Evolutionary conservation across 2,888 invertebrate species (phyloP), one percentile per base, ranked within the genome.

Genomic region (Polymixis lichenea): DNA sequence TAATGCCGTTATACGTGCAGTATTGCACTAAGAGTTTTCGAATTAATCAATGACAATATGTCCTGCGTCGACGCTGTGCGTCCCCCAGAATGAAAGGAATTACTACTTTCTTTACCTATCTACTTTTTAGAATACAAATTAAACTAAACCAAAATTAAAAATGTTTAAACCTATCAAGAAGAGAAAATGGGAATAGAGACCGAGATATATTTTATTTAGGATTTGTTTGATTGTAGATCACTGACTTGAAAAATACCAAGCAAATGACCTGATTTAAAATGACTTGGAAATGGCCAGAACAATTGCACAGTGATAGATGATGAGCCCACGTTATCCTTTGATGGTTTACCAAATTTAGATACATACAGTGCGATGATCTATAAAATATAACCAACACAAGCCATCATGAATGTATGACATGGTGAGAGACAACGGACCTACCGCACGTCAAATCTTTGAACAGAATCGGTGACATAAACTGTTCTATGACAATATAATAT

Each of bases 401-500:
- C 25, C 11, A 62, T 65, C 13, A 9, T 22, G 55, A 8, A n/a
- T 8, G 38, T 11, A n/a, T 8, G 38, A 55, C n/a, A 32, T 19
- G 15, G 19, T 13, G 53, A 56, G 70, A 55, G 38, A 32, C 11
- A 51, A 64, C 72, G 56, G 51, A 83, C 64, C 72, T 80, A 69
- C 17, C 28, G 1, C 68, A 69, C 55, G 32, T 43, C 38, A 62
- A 25, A 60, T 28, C 13, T 51, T 65, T 38, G 38, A 68, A 60
- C 51, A 55, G 61, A 70, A 55, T 28, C 46, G 65, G 51, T 69
- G 56, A 72, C 61, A 69, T 72, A 51, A 65, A 61, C 56, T 53
- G 28, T 69, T 58, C 11, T 67, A 72, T 55, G 56, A 56, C 66
- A 62, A 66, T 74, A 61, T 68, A 56, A 58, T 77, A 72, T 77